Conservation (phyloP, 1,140 invertebrate species). For the Temnothorax nylanderi region DNA sequence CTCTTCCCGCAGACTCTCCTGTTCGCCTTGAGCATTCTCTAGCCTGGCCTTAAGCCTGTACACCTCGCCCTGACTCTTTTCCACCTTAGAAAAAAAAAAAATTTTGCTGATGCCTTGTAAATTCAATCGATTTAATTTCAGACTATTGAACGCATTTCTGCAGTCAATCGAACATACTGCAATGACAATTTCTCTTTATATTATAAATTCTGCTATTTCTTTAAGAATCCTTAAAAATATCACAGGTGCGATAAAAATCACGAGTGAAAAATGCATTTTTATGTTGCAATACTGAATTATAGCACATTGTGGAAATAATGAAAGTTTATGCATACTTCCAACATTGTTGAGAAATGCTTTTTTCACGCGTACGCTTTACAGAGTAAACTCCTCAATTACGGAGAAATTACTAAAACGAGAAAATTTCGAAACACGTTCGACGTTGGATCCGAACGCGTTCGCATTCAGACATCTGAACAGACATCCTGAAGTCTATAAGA, state of each 20-base stretch:
- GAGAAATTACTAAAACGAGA: neutral
- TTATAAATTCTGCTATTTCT: neutral
- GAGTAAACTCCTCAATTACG: neutral
- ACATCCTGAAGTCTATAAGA: no score
- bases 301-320: neutral
- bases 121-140: neutral
- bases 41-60: conserved; percentile 96
- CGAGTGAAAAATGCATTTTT: neutral
- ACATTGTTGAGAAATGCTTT: neutral
- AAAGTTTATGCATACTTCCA: conserved; percentile 7
- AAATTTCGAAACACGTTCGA: no score
- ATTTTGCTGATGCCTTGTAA: neutral
- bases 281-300: neutral
- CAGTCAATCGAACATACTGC: neutral
- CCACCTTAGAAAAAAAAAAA: conserved; percentile 74
- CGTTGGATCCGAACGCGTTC: no score
- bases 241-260: neutral
- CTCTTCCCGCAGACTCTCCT: conserved; percentile 96
- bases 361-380: neutral
- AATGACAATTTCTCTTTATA: neutral
- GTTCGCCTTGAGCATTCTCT: conserved; percentile 97
- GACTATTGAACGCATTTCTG: neutral
- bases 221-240: neutral
- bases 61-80: conserved; percentile 96
- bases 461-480: no score